Percentiles rank a stretch among this genome's conserved stretches.
phyloP scores from a whole-genome alignment of 2,888 invertebrate genomes.

The Campoplex nolae region DNA sequence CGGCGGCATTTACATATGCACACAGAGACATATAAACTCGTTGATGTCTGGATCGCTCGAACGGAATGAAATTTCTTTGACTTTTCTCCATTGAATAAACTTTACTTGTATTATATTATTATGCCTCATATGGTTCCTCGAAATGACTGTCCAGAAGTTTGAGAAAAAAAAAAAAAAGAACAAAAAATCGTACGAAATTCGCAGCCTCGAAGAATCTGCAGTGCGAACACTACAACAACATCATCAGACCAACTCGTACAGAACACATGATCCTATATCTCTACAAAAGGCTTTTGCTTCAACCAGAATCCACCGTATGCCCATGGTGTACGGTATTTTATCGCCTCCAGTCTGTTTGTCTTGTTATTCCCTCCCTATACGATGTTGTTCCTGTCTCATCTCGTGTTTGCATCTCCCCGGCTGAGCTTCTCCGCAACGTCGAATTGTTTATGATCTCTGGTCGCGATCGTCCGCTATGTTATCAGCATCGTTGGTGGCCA shows the following conservation, averaged over 20 bases:
- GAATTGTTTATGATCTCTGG: constrained; percentile 45
- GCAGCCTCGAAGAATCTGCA: not conserved
- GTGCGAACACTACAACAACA: not conserved
- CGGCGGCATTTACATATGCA: not conserved
- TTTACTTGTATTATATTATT: not conserved
- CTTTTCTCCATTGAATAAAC: not conserved
- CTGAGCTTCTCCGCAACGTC: constrained; percentile 43
- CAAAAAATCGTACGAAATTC: not conserved
- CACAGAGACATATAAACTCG: not conserved
- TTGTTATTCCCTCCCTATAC: constrained; percentile 47
- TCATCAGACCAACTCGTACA: not conserved
- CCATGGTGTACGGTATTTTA: constrained; percentile 30
- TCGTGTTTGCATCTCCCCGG: constrained; percentile 59
- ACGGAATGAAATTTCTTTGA: not conserved
- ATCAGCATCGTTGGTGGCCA: not conserved
- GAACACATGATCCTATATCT: not conserved
- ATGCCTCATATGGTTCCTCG: not conserved
- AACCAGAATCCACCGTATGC: not conserved
- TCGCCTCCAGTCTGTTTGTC: constrained; percentile 57
- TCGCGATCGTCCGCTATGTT: not conserved
- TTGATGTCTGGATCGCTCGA: not conserved
- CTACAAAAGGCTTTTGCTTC: not conserved
- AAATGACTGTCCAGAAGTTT: not conserved
- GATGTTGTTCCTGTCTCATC: constrained; percentile 62
- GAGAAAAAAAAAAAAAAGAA: not conserved